Evolutionary conservation across 1,140 invertebrate species (phyloP).

Genomic region (Habropoda laboriosa): DNA sequence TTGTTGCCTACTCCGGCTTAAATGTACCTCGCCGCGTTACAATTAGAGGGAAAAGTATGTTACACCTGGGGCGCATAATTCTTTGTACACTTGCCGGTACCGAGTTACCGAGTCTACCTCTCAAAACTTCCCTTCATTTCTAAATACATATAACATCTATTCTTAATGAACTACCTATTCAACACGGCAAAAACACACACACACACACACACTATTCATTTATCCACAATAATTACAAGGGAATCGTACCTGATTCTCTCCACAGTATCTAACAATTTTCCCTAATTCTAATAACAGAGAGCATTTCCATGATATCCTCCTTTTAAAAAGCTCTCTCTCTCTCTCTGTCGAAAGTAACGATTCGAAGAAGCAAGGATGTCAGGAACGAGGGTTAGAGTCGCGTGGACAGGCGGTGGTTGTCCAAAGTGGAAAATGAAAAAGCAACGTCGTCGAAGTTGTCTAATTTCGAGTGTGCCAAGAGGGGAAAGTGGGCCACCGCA

Average conservation of each 20-base stretch:
- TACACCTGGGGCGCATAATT: background rate
- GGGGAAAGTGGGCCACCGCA: constrained; percentile 65
- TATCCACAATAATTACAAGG: no score
- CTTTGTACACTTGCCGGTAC: background rate
- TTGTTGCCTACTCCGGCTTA: background rate
- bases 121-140: background rate
- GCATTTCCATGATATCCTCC: background rate
- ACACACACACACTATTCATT: no score
- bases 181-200: no score
- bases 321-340: no score
- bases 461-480: constrained; percentile 51
- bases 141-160: background rate
- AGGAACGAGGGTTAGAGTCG: background rate
- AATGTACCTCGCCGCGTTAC: background rate
- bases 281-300: background rate
- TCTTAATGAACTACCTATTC: no score
- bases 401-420: background rate
- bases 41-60: background rate
- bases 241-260: background rate
- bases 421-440: constrained; percentile 24
- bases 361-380: no score
- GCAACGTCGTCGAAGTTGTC: constrained; percentile 25
- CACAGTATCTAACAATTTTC: background rate
- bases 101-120: background rate
- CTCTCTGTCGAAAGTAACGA: no score